These are phyloP conservation scores for Diadophis punctatus DNA, from an alignment of 2,113 vertebrate genomes.

Conservation along the genomic window DNA sequence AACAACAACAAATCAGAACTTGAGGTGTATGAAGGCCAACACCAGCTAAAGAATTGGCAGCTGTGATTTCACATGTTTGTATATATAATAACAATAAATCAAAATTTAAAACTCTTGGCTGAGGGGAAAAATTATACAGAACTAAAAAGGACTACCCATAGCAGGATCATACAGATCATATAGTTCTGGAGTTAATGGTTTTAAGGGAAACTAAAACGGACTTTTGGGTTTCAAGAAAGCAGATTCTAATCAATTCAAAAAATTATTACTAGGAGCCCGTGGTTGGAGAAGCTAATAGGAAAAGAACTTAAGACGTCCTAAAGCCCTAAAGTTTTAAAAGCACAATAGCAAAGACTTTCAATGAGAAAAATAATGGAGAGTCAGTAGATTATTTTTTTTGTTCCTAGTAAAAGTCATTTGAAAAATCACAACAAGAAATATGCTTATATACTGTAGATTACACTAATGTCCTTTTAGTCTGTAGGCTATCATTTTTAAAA, in stretches of 20 bases:
- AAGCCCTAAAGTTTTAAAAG: background rate
- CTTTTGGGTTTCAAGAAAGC: background rate
- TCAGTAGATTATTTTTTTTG: background rate
- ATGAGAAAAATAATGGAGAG: background rate
- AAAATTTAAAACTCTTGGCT: background rate
- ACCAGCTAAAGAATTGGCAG: no score
- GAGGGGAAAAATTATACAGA: background rate
- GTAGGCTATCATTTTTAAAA: conserved; percentile 27
- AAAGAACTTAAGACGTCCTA: background rate
- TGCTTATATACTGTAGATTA: conserved; percentile 28
- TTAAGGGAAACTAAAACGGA: background rate
- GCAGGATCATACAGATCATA: background rate
- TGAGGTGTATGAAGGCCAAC: no score
- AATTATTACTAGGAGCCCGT: background rate
- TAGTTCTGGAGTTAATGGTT: background rate
- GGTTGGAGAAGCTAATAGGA: background rate
- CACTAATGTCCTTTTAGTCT: background rate
- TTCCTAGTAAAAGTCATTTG: background rate
- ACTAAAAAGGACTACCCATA: background rate
- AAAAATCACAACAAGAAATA: conserved; percentile 1
- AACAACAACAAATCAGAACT: no score
- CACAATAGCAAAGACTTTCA: background rate
- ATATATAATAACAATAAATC: background rate
- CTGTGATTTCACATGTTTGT: no score
- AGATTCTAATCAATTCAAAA: background rate